phyloP scores from a whole-genome alignment of 1,140 invertebrate species.

The Archegozetes longisetosus region DNA sequence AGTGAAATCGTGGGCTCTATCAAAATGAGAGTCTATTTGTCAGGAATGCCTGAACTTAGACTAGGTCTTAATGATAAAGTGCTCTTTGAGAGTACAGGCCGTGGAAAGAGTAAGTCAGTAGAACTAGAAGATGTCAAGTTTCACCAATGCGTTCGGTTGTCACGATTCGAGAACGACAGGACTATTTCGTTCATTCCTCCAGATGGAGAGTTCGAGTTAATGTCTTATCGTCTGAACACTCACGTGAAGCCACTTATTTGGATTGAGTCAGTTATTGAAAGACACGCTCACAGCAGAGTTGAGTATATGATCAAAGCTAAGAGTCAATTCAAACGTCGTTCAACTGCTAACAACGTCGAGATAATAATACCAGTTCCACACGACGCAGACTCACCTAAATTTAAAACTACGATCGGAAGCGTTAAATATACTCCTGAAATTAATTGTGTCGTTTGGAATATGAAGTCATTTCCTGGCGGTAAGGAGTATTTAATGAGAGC shows the following conservation, averaged over 20 bases:
- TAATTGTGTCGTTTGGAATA: constrained; percentile 97
- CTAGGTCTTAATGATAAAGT: constrained; percentile 98
- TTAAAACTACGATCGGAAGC: constrained; percentile 94
- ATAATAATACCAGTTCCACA: constrained; percentile 96
- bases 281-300: constrained; percentile 92
- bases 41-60: constrained; percentile 99
- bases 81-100: constrained; percentile 89
- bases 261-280: constrained; percentile 98
- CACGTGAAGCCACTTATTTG: constrained; percentile 97
- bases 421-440: constrained; percentile 96
- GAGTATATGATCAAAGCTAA: constrained; percentile 99
- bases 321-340: constrained; percentile 94
- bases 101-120: constrained; percentile 96
- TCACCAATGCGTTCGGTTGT: constrained; percentile 95
- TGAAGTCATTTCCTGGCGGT: constrained; percentile 97
- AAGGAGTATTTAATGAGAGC: constrained; percentile 99
- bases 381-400: constrained; percentile 96
- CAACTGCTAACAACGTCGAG: constrained; percentile 98
- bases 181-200: constrained; percentile 98
- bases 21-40: constrained; percentile 97
- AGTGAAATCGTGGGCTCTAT: constrained; percentile 98
- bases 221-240: constrained; percentile 95
- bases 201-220: constrained; percentile 99
- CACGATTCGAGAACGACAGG: constrained; percentile 93
- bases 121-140: constrained; percentile 99